A percentile compares a stretch with the other conserved stretches of the same genome.
phyloP scores from a whole-genome alignment of 2,888 invertebrate species.

The Atherix ibis region DNA sequence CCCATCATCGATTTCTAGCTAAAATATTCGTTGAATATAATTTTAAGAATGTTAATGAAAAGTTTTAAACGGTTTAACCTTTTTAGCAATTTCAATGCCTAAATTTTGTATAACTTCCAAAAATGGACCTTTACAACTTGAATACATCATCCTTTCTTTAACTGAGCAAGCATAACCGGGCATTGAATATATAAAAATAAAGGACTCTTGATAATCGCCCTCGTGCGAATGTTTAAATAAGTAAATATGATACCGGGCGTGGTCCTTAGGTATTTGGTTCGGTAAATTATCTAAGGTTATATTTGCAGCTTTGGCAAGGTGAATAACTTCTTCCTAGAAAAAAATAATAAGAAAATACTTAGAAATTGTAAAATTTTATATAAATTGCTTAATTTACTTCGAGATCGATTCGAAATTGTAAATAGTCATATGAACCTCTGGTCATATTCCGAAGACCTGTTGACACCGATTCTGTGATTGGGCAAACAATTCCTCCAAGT shows the following conservation, averaged over 20 bases:
- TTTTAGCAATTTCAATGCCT: slow-evolving; percentile 67
- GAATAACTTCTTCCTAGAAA: slow-evolving; percentile 59
- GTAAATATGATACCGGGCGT: slow-evolving; percentile 73
- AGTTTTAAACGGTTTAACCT: slow-evolving; percentile 39
- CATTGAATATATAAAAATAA: slow-evolving; percentile 96
- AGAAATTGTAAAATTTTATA: neutral
- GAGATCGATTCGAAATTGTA: slow-evolving; percentile 76
- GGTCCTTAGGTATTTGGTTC: slow-evolving; percentile 63
- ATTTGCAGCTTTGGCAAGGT: slow-evolving; percentile 58
- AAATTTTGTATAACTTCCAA: slow-evolving; percentile 64
- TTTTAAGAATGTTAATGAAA: neutral
- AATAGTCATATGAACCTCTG: slow-evolving; percentile 64
- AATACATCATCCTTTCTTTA: slow-evolving; percentile 96
- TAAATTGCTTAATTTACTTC: slow-evolving; percentile 26
- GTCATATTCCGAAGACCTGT: slow-evolving; percentile 60
- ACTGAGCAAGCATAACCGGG: slow-evolving; percentile 92
- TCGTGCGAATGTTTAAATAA: slow-evolving; percentile 86
- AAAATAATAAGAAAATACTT: slow-evolving; percentile 7
- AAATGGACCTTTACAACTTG: slow-evolving; percentile 90
- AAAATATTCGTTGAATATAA: slow-evolving; percentile 18
- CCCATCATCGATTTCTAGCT: slow-evolving; percentile 86
- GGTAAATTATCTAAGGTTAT: slow-evolving; percentile 53
- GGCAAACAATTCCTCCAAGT: slow-evolving; percentile 78
- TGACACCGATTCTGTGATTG: slow-evolving; percentile 65
- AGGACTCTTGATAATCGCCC: slow-evolving; percentile 73